Evolutionary conservation across 2,797 vertebrate species (phyloP).

Genomic region (Leucoraja ocellata): DNA sequence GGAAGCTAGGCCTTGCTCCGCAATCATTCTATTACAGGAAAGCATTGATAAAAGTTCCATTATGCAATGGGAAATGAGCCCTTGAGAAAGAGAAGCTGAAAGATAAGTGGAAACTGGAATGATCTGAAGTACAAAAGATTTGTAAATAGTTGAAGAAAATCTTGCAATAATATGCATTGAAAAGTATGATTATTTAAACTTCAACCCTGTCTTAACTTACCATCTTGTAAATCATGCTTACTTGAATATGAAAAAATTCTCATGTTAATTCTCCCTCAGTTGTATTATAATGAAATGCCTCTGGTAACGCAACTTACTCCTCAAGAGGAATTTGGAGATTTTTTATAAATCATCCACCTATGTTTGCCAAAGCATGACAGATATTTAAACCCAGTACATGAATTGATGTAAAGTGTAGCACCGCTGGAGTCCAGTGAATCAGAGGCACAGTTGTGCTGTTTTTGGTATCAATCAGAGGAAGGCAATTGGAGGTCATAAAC

Average conservation of each 20-base stretch:
- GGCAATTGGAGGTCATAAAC: background rate
- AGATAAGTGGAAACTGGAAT: background rate
- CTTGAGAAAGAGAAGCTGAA: constrained; percentile 1
- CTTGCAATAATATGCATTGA: background rate
- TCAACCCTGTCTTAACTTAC: too few species aligned
- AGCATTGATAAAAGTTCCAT: constrained; percentile 9
- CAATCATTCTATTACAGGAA: constrained; percentile 11
- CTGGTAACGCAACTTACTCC: background rate
- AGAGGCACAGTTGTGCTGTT: background rate
- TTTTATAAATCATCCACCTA: background rate
- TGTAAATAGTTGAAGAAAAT: background rate
- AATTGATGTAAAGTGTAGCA: background rate
- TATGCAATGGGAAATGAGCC: background rate
- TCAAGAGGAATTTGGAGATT: background rate
- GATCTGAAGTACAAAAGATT: background rate
- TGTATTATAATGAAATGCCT: background rate
- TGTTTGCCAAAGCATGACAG: background rate
- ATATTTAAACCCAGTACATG: background rate
- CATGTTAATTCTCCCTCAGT: background rate
- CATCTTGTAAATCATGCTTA: background rate
- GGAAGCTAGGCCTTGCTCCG: background rate
- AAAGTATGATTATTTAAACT: background rate
- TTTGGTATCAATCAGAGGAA: background rate
- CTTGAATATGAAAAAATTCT: background rate
- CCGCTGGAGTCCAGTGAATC: background rate